Base-by-base conservation (phyloP, 2,888 invertebrate genomes). In the Euplagia quadripunctaria region DNA sequence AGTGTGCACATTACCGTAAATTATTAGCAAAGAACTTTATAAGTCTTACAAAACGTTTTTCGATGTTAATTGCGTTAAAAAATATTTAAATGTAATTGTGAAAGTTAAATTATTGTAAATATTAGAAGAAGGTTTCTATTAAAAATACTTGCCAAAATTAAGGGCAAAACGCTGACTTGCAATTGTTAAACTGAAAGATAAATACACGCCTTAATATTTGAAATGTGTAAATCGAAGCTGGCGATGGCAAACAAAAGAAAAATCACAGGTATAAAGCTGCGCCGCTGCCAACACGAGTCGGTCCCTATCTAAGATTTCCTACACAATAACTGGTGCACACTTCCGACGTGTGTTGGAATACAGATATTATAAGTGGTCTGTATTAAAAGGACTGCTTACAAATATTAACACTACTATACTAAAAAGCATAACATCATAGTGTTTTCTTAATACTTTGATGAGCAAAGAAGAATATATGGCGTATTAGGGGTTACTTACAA, bases 201-300 rank as follows among this genome's bases (percentile, higher is more conserved):
- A 75, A 75, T 72, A 70, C 72, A 75, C 42, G 66, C 41, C 14
- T 69, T 16, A 68, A 46, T 72, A 64, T 42, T 64, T 17, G 14
- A 64, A 64, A 64, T 55, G 61, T 68, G 51, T 72, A 70, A 77
- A 84, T 80, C 72, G 46, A n/a, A 77, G 74, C 43, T 63, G 31
- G 31, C 64, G 75, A 77, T 77, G 65, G 68, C 76, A 80, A 86
- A 85, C 84, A 89, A 86, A 83, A 83, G 82, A 82, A 80, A 75
- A 83, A 85, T 82, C 83, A 82, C 71, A 71, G 75, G 49, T 51
- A 66, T 70, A 78, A 82, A 77, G 78, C 76, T 73, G 64, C 74
- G 79, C 72, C 73, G 64, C 64, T 52, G 72, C 70, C 64, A 66
- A 51, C 67, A 46, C 64, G 71, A 64, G 74, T 72, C 72, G 73